A percentile compares a stretch with the other conserved stretches of the same genome.
These are phyloP conservation scores for Callopanchax toddi DNA, from an alignment of 2,113 vertebrate genomes.

Conservation along the genomic window DNA sequence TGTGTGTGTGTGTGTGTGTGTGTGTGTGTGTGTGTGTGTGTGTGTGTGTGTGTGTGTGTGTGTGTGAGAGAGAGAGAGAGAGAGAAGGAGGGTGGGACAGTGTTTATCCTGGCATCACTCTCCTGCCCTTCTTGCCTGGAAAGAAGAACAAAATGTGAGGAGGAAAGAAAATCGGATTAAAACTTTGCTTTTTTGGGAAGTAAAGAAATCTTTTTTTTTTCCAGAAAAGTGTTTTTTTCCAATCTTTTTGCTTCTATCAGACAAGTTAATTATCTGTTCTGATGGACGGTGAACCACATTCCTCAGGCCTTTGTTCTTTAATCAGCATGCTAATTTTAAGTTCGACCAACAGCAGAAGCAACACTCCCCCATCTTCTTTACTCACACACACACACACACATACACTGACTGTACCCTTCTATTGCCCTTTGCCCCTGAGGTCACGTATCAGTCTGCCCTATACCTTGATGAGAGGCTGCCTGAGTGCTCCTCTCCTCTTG, in stretches of 20 bases:
- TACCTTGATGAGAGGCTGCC: constrained; percentile 32
- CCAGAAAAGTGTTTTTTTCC: neutral
- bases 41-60: no score
- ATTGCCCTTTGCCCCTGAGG: constrained; percentile 60
- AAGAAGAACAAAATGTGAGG: constrained; percentile 17
- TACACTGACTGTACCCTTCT: constrained; percentile 13
- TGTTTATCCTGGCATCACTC: constrained; percentile 56
- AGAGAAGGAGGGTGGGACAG: constrained; percentile 46
- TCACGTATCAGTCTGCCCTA: constrained; percentile 35
- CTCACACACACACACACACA: constrained; percentile 21
- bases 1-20: no score
- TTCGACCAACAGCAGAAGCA: constrained; percentile 63
- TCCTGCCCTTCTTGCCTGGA: constrained; percentile 35
- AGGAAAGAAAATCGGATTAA: constrained; percentile 3
- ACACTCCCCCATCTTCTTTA: constrained; percentile 28
- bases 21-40: no score
- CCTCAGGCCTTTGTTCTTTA: constrained; percentile 74
- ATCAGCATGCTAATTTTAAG: constrained; percentile 75
- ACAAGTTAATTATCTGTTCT: constrained; percentile 63
- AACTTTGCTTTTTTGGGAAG: no score
- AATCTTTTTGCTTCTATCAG: constrained; percentile 12
- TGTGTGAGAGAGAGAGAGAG: no score
- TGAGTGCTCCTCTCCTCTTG: constrained; percentile 16
- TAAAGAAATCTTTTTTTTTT: no score
- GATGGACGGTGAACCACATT: constrained; percentile 65